Conservation (phyloP, 2,113 vertebrate species). For the Hippocampus comes region DNA sequence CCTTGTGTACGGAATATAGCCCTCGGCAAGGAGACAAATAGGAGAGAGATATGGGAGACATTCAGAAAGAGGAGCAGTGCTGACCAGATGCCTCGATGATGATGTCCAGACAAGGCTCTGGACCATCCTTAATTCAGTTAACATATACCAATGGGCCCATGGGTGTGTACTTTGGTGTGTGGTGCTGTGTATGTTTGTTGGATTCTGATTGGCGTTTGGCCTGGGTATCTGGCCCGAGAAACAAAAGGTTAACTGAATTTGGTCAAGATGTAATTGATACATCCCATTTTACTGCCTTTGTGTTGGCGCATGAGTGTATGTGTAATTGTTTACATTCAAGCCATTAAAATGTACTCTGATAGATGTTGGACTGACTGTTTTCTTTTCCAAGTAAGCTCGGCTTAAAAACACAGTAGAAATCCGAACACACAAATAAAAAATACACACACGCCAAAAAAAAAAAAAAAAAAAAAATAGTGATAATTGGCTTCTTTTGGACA, state of each 20-base stretch:
- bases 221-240: constrained; percentile 42
- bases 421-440: not conserved
- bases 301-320: constrained; percentile 29
- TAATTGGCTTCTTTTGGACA: no score
- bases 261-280: constrained; percentile 50
- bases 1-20: constrained; percentile 36
- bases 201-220: constrained; percentile 35
- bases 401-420: not conserved
- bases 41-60: constrained; percentile 27
- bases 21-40: constrained; percentile 36
- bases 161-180: constrained; percentile 8
- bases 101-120: constrained; percentile 60
- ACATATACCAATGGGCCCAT: constrained; percentile 43
- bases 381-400: not conserved
- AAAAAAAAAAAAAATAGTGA: no score
- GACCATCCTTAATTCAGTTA: constrained; percentile 56
- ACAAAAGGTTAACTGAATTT: constrained; percentile 65
- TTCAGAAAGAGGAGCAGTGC: constrained; percentile 37
- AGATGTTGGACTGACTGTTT: constrained; percentile 14
- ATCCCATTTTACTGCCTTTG: constrained; percentile 29
- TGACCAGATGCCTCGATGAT: constrained; percentile 57
- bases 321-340: constrained; percentile 16
- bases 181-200: constrained; percentile 41
- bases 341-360: constrained; percentile 15
- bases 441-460: no score